Evolutionary conservation across 92 coral and sea anemone genomes (phyloP).

Genomic region (Phenganax marumi): DNA sequence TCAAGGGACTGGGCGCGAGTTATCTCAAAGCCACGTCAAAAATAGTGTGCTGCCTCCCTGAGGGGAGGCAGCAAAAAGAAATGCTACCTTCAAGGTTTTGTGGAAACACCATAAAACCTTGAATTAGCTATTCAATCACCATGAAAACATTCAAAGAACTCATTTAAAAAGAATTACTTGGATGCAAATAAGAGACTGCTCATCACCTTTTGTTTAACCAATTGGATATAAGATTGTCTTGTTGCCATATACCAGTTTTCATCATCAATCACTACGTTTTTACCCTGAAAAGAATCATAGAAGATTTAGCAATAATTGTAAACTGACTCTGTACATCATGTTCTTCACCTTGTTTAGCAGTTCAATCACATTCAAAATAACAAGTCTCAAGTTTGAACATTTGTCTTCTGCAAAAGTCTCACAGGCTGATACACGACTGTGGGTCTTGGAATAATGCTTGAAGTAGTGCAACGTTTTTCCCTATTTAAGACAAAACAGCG

Average conservation of each 20-base stretch:
- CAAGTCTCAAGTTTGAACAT: slow-evolving; percentile 60
- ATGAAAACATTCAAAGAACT: neutral
- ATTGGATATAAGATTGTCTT: slow-evolving; percentile 55
- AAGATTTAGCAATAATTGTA: neutral
- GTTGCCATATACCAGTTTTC: slow-evolving; percentile 59
- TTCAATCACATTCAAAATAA: slow-evolving; percentile 59
- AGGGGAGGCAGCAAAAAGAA: neutral
- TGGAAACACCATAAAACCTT: too few species aligned
- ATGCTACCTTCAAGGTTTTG: too few species aligned
- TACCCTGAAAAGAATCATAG: neutral
- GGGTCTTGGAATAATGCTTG: slow-evolving; percentile 53
- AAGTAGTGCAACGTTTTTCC: slow-evolving; percentile 60
- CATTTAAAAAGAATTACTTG: neutral
- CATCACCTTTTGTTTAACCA: slow-evolving; percentile 61
- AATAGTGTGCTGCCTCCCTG: too few species aligned
- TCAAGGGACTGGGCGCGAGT: too few species aligned
- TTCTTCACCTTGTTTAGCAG: slow-evolving; percentile 54
- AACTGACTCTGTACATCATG: neutral
- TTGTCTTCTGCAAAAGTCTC: slow-evolving; percentile 62
- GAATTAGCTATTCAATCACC: too few species aligned
- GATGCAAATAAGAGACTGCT: neutral
- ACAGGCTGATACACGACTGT: slow-evolving; percentile 56
- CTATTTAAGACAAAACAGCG: slow-evolving; percentile 22
- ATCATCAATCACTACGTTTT: slow-evolving; percentile 64
- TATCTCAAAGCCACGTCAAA: too few species aligned